Conservation (phyloP, 2,888 invertebrate genomes). For the Meiosimyza decipiens region DNA sequence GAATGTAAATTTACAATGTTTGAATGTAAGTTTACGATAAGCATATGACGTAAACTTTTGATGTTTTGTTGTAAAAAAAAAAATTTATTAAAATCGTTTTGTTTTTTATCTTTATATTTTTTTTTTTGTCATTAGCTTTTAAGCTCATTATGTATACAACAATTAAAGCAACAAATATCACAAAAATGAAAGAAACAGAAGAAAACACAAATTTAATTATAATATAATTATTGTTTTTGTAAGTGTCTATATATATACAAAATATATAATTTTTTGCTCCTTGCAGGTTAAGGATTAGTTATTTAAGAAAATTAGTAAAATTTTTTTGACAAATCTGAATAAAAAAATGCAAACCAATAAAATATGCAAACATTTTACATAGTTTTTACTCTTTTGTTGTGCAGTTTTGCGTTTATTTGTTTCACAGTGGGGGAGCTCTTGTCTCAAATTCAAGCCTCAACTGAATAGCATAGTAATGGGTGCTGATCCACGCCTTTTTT, state of each 20-base stretch:
- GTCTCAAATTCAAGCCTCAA: too few relatives aligned
- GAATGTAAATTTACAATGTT: constrained; percentile 14
- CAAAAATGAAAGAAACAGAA: background rate
- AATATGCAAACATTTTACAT: constrained; percentile 17
- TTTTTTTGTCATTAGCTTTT: constrained; percentile 4
- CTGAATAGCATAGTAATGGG: too few relatives aligned
- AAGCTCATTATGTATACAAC: constrained; percentile 3
- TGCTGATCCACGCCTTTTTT: too few relatives aligned
- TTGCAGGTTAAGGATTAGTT: constrained; percentile 63
- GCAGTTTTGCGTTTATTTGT: background rate
- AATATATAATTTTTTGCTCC: constrained; percentile 53
- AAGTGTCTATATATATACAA: constrained; percentile 43
- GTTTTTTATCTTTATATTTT: background rate
- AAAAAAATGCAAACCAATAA: constrained; percentile 22
- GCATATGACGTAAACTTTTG: too few relatives aligned
- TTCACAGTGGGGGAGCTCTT: background rate
- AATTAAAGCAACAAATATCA: background rate
- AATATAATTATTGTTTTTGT: background rate
- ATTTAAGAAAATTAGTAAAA: constrained; percentile 49
- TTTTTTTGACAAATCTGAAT: constrained; percentile 20
- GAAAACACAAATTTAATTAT: background rate
- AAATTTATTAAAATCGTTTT: background rate
- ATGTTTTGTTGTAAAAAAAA: background rate
- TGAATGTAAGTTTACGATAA: constrained; percentile 22
- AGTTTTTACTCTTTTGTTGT: constrained; percentile 5